Evolutionary conservation across 2,888 invertebrate species (phyloP).

Genomic region (Stenoptilia bipunctidactyla): DNA sequence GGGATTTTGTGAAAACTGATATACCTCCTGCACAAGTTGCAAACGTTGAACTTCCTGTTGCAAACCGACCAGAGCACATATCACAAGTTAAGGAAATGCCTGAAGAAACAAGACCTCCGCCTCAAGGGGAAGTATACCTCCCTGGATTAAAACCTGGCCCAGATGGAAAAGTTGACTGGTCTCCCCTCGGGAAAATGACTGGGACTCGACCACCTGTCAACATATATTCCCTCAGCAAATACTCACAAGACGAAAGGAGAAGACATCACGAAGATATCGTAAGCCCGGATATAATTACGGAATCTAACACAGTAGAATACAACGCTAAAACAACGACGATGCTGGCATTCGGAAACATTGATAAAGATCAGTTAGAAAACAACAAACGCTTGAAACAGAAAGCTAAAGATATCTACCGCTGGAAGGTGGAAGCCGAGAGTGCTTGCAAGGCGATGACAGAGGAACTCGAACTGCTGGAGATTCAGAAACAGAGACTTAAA

Average conservation of each 20-base stretch:
- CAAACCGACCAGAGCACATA: too few species aligned
- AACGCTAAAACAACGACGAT: slow-evolving; percentile 75
- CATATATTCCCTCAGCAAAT: slow-evolving; percentile 81
- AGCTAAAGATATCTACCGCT: slow-evolving; percentile 77
- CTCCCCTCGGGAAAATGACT: slow-evolving; percentile 76
- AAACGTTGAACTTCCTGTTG: too few species aligned
- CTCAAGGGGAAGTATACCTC: slow-evolving; percentile 25
- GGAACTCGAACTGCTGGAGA: slow-evolving; percentile 78
- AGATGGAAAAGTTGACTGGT: slow-evolving; percentile 81
- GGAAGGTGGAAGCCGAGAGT: slow-evolving; percentile 81
- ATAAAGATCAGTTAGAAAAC: slow-evolving; percentile 78
- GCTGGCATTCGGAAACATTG: slow-evolving; percentile 74
- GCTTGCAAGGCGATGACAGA: slow-evolving; percentile 77
- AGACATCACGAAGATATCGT: slow-evolving; percentile 68
- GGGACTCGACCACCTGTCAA: slow-evolving; percentile 82
- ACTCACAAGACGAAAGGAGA: slow-evolving; percentile 81
- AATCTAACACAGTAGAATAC: slow-evolving; percentile 70
- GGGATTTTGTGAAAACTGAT: too few species aligned
- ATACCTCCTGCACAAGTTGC: too few species aligned
- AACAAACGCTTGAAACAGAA: slow-evolving; percentile 75
- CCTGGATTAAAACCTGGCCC: slow-evolving; percentile 72
- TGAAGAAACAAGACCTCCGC: slow-evolving; percentile 11
- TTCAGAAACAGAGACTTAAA: slow-evolving; percentile 76
- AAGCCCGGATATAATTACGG: slow-evolving; percentile 57
- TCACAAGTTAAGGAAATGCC: too few species aligned